Evolutionary conservation across 2,797 vertebrate genomes (phyloP).

Genomic region (Rhabdophis nuchalis): DNA sequence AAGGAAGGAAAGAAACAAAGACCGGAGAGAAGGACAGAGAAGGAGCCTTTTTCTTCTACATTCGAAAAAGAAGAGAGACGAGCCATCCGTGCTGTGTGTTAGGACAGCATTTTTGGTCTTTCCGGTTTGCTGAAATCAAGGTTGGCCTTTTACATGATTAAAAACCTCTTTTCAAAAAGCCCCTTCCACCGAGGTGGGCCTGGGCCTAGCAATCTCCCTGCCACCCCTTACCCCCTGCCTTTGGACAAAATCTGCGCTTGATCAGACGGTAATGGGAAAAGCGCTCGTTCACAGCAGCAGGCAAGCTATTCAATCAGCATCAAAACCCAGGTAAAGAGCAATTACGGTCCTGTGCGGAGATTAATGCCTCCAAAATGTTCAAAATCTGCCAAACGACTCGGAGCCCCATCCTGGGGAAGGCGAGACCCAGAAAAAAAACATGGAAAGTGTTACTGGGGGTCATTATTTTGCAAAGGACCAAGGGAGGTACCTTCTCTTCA

Average conservation of each 20-base stretch:
- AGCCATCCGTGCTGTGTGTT: conserved; percentile 4
- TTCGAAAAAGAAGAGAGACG: conserved; percentile 13
- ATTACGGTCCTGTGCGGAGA: conserved; percentile 60
- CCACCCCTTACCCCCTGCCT: conserved; percentile 16
- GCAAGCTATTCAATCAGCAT: conserved; percentile 45
- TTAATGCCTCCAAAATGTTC: conserved; percentile 55
- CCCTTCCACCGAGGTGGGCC: conserved; percentile 26
- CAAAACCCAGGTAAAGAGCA: conserved; percentile 52
- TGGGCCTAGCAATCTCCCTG: conserved; percentile 15
- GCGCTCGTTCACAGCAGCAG: conserved; percentile 48
- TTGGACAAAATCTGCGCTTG: conserved; percentile 43
- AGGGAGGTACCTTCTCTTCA: neutral
- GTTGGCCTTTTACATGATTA: conserved; percentile 48
- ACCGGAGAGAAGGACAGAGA: too few species aligned
- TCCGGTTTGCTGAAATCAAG: conserved; percentile 48
- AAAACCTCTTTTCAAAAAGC: conserved; percentile 19
- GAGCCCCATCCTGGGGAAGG: conserved; percentile 39
- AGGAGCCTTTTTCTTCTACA: neutral
- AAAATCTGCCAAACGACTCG: conserved; percentile 43
- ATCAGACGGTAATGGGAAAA: conserved; percentile 52
- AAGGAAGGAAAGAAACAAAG: too few species aligned
- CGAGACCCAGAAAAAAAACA: conserved; percentile 34
- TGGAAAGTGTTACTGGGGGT: conserved; percentile 25
- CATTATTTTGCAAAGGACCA: conserved; percentile 18
- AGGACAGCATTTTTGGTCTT: conserved; percentile 13